Conservation (phyloP, 1,140 invertebrate genomes). For the Propsilocerus akamusi region DNA sequence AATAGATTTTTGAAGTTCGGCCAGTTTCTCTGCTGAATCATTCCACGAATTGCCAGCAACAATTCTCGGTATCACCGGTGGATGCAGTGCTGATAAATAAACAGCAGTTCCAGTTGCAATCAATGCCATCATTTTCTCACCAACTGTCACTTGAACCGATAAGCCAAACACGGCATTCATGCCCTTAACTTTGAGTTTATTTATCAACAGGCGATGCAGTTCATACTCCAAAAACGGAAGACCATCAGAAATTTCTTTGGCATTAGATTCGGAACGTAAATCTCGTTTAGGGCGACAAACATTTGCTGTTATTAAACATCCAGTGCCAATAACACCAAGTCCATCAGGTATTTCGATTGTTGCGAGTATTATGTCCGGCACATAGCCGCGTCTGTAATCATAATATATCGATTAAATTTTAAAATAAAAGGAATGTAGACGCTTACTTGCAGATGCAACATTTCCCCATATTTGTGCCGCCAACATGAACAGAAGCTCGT, state of each 20-base stretch:
- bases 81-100: constrained; percentile 53
- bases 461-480: constrained; percentile 30
- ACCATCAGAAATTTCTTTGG: constrained; percentile 83
- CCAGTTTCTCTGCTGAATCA: constrained; percentile 36
- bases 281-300: constrained; percentile 65
- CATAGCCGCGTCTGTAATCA: constrained; percentile 48
- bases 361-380: constrained; percentile 78
- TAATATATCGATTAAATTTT: constrained; percentile 4
- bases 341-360: constrained; percentile 70
- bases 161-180: constrained; percentile 87
- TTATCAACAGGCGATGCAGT: constrained; percentile 74
- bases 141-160: constrained; percentile 66
- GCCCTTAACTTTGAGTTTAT: constrained; percentile 80
- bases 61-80: constrained; percentile 43
- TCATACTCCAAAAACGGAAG: constrained; percentile 93
- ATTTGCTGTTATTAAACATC: constrained; percentile 57
- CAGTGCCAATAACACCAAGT: constrained; percentile 51
- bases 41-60: constrained; percentile 40
- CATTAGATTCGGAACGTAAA: constrained; percentile 65
- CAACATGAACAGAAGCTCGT: constrained; percentile 47
- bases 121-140: constrained; percentile 70
- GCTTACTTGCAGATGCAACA: constrained; percentile 51
- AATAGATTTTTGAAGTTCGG: constrained; percentile 41
- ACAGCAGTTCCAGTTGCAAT: constrained; percentile 77
- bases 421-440: constrained; percentile 8